phyloP scores from a whole-genome alignment of 2,888 invertebrate species.

The Seira musarum region DNA sequence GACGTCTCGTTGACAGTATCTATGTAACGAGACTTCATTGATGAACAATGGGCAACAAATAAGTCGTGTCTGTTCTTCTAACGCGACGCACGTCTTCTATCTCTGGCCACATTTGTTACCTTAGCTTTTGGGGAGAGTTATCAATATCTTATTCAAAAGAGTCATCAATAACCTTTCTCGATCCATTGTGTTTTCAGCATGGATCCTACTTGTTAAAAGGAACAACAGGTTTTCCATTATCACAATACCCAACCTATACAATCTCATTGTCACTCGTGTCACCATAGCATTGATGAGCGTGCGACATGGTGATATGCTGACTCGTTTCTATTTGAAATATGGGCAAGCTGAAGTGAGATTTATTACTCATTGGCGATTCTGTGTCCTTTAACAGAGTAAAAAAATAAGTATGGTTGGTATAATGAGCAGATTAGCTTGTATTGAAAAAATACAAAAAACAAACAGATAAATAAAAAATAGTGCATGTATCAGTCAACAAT shows the following conservation, averaged over 20 bases:
- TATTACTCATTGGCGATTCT: slow-evolving; percentile 19
- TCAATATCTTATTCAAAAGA: slow-evolving; percentile 63
- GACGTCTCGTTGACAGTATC: too few relatives aligned
- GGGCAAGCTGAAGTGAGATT: slow-evolving; percentile 40
- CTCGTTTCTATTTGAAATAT: slow-evolving; percentile 15
- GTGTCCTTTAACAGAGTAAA: too few relatives aligned
- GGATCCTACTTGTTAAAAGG: slow-evolving; percentile 29
- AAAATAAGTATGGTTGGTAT: background rate
- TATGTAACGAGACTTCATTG: background rate
- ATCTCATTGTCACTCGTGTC: background rate
- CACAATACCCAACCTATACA: too few relatives aligned
- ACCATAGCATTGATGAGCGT: background rate
- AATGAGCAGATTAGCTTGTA: too few relatives aligned
- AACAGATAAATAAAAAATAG: too few relatives aligned
- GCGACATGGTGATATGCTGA: background rate
- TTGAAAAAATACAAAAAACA: too few relatives aligned
- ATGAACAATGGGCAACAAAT: slow-evolving; percentile 9
- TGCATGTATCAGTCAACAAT: too few relatives aligned
- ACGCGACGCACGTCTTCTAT: slow-evolving; percentile 11
- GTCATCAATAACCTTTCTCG: slow-evolving; percentile 35
- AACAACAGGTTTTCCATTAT: background rate
- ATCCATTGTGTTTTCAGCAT: background rate
- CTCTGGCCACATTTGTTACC: too few relatives aligned
- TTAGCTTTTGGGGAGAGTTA: too few relatives aligned
- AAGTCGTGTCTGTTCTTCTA: background rate